These are phyloP conservation scores for Plagiodera versicolora DNA, from an alignment of 2,888 invertebrate genomes.

Conservation along the genomic window DNA sequence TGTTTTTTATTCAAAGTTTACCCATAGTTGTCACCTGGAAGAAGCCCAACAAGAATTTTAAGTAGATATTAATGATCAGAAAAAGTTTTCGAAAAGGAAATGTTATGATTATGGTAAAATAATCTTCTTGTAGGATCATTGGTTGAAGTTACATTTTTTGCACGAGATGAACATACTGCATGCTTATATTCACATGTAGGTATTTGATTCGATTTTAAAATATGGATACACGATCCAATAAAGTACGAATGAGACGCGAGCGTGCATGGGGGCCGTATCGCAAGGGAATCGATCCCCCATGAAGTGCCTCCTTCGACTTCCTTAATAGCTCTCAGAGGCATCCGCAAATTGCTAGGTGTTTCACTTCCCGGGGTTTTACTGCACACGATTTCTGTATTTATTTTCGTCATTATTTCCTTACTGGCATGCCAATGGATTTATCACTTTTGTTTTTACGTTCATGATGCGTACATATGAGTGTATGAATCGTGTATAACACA, in stretches of 20 bases:
- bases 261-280: conserved; percentile 10
- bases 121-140: too few relatives aligned
- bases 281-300: conserved; percentile 14
- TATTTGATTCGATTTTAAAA: conserved; percentile 3
- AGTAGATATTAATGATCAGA: too few relatives aligned
- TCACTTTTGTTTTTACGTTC: neutral
- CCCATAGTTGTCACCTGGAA: too few relatives aligned
- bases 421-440: neutral
- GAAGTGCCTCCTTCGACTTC: conserved; percentile 12
- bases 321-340: conserved; percentile 10
- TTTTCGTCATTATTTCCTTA: conserved; percentile 4
- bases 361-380: conserved; percentile 12
- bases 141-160: too few relatives aligned
- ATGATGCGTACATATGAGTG: neutral
- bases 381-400: conserved; percentile 15
- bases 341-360: conserved; percentile 14
- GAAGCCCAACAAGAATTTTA: too few relatives aligned
- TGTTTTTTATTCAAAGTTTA: too few relatives aligned
- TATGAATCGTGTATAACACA: too few relatives aligned
- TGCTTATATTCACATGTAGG: too few relatives aligned
- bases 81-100: too few relatives aligned
- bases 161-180: too few relatives aligned
- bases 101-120: too few relatives aligned
- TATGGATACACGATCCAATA: conserved; percentile 9
- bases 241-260: conserved; percentile 5